phyloP scores from a whole-genome alignment of 2,888 invertebrate genomes.

The Metopia argyrocephala region DNA sequence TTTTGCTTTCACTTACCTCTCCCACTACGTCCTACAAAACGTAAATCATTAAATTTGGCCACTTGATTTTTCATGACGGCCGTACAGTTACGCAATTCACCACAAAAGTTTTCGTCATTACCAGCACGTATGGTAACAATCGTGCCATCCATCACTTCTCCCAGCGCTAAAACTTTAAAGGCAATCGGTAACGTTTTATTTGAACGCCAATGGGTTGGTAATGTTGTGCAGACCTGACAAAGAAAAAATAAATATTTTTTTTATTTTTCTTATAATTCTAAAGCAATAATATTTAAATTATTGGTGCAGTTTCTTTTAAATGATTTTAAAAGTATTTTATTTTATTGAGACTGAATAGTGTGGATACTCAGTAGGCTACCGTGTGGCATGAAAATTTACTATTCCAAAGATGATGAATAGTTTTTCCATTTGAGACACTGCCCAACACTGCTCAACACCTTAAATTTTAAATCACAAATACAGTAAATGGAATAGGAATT shows the following conservation, averaged over 20 bases:
- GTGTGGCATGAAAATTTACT: no score
- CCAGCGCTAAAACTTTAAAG: slow-evolving; percentile 95
- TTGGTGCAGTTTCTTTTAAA: no score
- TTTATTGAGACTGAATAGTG: no score
- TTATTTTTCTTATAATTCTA: not conserved
- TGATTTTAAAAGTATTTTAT: no score
- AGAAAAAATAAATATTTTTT: not conserved
- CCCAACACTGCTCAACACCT: no score
- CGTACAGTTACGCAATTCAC: slow-evolving; percentile 94
- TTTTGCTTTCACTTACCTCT: slow-evolving; percentile 85
- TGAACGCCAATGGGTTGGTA: slow-evolving; percentile 97
- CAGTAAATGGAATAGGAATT: no score
- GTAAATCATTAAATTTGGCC: slow-evolving; percentile 97
- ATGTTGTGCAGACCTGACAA: slow-evolving; percentile 86
- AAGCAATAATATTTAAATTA: no score
- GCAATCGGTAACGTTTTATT: slow-evolving; percentile 98
- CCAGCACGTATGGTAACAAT: slow-evolving; percentile 95
- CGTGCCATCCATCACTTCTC: slow-evolving; percentile 96
- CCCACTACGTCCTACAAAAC: slow-evolving; percentile 98
- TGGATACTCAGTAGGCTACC: no score
- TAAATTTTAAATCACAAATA: no score
- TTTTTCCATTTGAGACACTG: no score
- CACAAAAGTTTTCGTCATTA: slow-evolving; percentile 98
- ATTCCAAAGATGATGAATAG: no score
- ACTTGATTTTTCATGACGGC: slow-evolving; percentile 98